These are phyloP conservation scores for Alitta virens DNA, from an alignment of 2,888 invertebrate species.

Conservation along the genomic window DNA sequence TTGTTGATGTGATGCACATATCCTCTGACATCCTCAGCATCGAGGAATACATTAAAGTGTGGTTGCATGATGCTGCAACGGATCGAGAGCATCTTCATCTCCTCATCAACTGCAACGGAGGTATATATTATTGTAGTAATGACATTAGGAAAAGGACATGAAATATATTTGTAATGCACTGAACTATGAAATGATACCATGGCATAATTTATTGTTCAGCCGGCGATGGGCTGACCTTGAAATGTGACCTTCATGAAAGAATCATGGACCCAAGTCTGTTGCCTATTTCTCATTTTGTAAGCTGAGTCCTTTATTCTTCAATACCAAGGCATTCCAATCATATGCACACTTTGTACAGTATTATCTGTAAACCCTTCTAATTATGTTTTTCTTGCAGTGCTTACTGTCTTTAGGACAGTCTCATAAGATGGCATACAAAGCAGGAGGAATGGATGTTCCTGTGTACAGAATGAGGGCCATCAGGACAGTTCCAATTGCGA, in stretches of 20 bases:
- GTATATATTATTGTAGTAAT: background rate
- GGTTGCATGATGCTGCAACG: conserved; percentile 43
- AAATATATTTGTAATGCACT: too few species aligned
- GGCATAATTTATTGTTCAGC: background rate
- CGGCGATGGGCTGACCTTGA: conserved; percentile 31
- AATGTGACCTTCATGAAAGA: conserved; percentile 49
- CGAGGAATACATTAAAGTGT: conserved; percentile 45
- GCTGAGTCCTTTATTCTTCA: too few species aligned
- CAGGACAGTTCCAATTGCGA: conserved; percentile 30
- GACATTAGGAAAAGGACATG: too few species aligned
- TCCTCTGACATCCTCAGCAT: conserved; percentile 39
- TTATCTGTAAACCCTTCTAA: too few species aligned
- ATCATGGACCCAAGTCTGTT: conserved; percentile 42
- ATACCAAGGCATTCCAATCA: too few species aligned
- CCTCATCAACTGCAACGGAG: conserved; percentile 29
- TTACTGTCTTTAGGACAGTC: too few species aligned
- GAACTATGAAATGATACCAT: too few species aligned
- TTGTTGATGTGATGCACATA: background rate
- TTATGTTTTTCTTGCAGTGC: too few species aligned
- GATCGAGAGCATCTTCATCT: conserved; percentile 51
- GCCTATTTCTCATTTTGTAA: conserved; percentile 21
- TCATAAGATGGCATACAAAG: background rate
- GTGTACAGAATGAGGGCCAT: conserved; percentile 35
- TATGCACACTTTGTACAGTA: too few species aligned
- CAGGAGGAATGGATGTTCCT: conserved; percentile 25